Evolutionary conservation across 1,140 invertebrate species (phyloP).

Genomic region (Episyrphus balteatus): DNA sequence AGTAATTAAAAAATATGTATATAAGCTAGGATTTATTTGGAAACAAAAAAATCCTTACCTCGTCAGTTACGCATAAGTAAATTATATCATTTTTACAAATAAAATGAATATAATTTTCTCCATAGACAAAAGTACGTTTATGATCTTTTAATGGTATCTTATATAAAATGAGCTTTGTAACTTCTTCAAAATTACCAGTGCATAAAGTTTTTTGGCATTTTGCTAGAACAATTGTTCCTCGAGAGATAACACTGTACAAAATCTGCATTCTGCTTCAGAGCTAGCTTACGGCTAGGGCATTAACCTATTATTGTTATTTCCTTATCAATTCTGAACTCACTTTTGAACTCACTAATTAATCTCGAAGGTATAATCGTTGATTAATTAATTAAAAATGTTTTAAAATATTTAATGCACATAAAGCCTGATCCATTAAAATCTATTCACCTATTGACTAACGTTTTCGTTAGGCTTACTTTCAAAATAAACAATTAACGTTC

Average conservation of each 20-base stretch:
- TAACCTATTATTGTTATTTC: too few species aligned
- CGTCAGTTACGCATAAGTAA: slow-evolving; percentile 90
- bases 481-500: too few species aligned
- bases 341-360: too few species aligned
- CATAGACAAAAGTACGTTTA: slow-evolving; percentile 85
- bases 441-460: too few species aligned
- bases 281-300: too few species aligned
- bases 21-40: too few species aligned
- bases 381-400: too few species aligned
- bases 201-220: slow-evolving; percentile 86
- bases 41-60: slow-evolving; percentile 56
- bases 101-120: slow-evolving; percentile 86
- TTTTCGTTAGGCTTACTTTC: too few species aligned
- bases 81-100: slow-evolving; percentile 75
- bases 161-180: slow-evolving; percentile 78
- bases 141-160: slow-evolving; percentile 77
- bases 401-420: too few species aligned
- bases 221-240: slow-evolving; percentile 76
- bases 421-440: too few species aligned
- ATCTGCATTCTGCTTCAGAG: slow-evolving; percentile 57
- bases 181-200: slow-evolving; percentile 86
- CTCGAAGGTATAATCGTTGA: too few species aligned
- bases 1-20: neutral
- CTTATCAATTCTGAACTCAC: too few species aligned
- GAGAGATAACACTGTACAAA: slow-evolving; percentile 76